phyloP scores from a whole-genome alignment of 2,888 invertebrate species.

The Andrena marginata region DNA sequence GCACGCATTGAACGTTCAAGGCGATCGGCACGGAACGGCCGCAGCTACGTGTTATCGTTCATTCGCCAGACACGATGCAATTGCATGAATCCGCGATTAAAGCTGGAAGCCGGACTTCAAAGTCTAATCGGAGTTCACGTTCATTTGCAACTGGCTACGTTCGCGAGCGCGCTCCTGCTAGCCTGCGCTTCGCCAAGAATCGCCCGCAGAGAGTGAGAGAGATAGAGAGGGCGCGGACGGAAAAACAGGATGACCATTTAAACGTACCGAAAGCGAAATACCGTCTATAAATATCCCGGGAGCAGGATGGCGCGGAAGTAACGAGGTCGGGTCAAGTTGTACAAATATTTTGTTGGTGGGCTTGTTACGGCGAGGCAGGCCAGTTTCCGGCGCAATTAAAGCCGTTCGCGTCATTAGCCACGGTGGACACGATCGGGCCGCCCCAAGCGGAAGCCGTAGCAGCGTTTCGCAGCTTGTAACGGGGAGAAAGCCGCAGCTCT shows the following conservation, averaged over 20 bases:
- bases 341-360: constrained; percentile 6
- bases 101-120: neutral
- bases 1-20: constrained; percentile 31
- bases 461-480: neutral
- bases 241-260: too few relatives aligned
- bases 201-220: neutral
- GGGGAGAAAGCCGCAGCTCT: constrained; percentile 14
- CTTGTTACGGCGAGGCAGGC: neutral
- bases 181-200: neutral
- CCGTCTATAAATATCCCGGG: constrained; percentile 20
- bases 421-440: neutral
- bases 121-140: neutral
- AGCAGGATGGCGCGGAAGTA: neutral
- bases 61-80: constrained; percentile 41
- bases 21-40: constrained; percentile 27
- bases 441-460: neutral
- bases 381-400: constrained; percentile 10
- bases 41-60: constrained; percentile 33
- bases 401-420: constrained; percentile 1
- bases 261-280: too few relatives aligned
- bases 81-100: constrained; percentile 38
- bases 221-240: too few relatives aligned
- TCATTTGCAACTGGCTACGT: neutral
- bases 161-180: too few relatives aligned
- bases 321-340: constrained; percentile 5